phyloP scores from a whole-genome alignment of 2,113 vertebrate genomes.

The Melanerpes aurifrons region DNA sequence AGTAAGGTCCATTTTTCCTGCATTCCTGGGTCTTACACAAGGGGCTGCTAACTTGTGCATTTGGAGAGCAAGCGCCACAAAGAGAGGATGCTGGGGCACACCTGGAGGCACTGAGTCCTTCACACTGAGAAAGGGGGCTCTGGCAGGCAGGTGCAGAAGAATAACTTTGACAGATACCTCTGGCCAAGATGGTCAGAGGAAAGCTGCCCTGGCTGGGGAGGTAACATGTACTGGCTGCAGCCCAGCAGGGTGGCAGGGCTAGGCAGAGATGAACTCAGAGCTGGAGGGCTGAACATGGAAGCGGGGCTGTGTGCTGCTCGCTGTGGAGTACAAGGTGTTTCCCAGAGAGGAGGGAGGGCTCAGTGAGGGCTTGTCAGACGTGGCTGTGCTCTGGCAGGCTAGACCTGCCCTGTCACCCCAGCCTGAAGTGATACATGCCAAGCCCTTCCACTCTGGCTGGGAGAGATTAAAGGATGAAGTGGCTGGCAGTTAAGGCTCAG shows the following conservation, averaged over 20 bases:
- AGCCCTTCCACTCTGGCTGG: background rate
- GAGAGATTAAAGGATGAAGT: constrained; percentile 61
- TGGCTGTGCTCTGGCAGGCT: background rate
- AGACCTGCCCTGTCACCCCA: constrained; percentile 3
- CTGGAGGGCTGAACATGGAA: background rate
- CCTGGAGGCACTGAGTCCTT: background rate
- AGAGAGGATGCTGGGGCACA: background rate
- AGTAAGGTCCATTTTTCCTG: fast-evolving
- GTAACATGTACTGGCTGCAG: background rate
- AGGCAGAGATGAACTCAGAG: background rate
- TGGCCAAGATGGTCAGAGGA: background rate
- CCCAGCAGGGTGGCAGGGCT: background rate
- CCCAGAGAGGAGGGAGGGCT: background rate
- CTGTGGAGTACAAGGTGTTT: background rate
- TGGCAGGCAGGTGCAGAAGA: background rate
- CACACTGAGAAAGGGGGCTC: background rate
- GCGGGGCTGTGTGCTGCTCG: background rate
- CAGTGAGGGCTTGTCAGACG: background rate
- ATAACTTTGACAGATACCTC: background rate
- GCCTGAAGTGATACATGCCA: constrained; percentile 57
- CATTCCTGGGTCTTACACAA: background rate
- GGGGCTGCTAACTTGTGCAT: background rate
- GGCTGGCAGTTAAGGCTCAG: constrained; percentile 25
- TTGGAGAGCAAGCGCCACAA: background rate
- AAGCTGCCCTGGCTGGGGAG: background rate